Base-by-base conservation (phyloP, 2,888 invertebrate genomes). In the Aproaerema taeniolella region DNA sequence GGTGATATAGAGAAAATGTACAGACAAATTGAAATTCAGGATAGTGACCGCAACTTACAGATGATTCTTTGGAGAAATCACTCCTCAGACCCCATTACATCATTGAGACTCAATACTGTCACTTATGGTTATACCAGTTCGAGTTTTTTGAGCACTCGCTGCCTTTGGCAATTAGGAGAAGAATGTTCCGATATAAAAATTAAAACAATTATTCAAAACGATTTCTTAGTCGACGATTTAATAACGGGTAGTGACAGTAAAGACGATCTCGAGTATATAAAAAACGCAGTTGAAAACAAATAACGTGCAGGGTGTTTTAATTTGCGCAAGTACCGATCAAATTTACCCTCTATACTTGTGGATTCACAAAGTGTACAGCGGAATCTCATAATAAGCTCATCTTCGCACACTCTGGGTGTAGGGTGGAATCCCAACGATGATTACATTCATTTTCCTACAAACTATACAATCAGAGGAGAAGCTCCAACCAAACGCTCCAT, bases 51-150 rank as follows among this genome's bases (percentile, higher is more conserved):
- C 16, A 9, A 29, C 17, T 37, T 11, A 10, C 32, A 32, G 14
- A 4, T 17, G 17, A 37, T 37, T 9, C 9, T 37, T 7, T 37
- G 37, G 37, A 12, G 37, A 1, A 20, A 37, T 10, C 3, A 29
- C 2, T 1, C 8, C 7, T 6, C 15, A 1, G 11, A 37, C 7
- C 30, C 29, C 2, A 11, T 37, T 4, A 12, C 12, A 12, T 8
- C 13, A 7, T 30, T 30, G 2, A 6, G 16, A 20, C 17, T 37
- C 7, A 32, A 32, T 8, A 38, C 39, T 1, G 28, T 39, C 4
- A 36, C 41, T 1, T 41, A 41, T 13, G 41, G 37, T 8, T 16
- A 15, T 7, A 16, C 37, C 1, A 28, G 28, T 2, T 14, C 37
- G 2, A 15, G 16, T 4, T 37, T 12, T 16, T 16, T 15, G 1